Conservation (phyloP, 1,140 invertebrate species). For the Drosophila kikkawai region DNA sequence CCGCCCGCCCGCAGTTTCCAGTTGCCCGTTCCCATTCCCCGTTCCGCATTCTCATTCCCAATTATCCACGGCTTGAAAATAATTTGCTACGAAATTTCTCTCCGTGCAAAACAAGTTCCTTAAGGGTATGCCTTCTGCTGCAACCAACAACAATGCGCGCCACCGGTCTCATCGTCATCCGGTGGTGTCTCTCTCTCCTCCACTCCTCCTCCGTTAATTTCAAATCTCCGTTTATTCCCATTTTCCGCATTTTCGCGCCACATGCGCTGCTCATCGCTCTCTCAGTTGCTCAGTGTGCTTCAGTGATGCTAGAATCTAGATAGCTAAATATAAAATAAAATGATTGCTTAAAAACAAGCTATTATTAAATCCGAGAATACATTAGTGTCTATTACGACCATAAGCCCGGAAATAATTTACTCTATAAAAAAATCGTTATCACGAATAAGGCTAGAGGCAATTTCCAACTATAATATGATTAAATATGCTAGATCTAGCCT, state of each 20-base stretch:
- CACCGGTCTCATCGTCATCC: constrained; percentile 35
- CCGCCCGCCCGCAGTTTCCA: constrained; percentile 27
- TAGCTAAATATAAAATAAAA: too few species aligned
- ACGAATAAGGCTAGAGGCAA: too few species aligned
- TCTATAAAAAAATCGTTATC: too few species aligned
- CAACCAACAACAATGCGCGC: constrained; percentile 48
- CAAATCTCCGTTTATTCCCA: constrained; percentile 26
- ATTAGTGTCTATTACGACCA: too few species aligned
- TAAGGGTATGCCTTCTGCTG: constrained; percentile 55
- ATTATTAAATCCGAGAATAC: too few species aligned
- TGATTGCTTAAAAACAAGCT: too few species aligned
- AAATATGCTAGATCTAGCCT: too few species aligned
- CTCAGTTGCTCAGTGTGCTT: constrained; percentile 20
- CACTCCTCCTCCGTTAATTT: neutral
- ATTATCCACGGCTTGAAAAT: constrained; percentile 35
- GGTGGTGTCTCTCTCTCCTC: constrained; percentile 24
- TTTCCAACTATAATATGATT: too few species aligned
- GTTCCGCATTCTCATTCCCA: constrained; percentile 18
- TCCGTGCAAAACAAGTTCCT: constrained; percentile 77
- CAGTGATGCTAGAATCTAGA: too few species aligned
- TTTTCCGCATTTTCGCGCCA: constrained; percentile 70
- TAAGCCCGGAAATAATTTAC: too few species aligned
- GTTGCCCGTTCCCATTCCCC: constrained; percentile 22
- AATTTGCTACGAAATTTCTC: constrained; percentile 54
- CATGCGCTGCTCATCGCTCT: constrained; percentile 55